Base-by-base conservation (phyloP, 1,140 invertebrate species). In the Radopholus similis region DNA sequence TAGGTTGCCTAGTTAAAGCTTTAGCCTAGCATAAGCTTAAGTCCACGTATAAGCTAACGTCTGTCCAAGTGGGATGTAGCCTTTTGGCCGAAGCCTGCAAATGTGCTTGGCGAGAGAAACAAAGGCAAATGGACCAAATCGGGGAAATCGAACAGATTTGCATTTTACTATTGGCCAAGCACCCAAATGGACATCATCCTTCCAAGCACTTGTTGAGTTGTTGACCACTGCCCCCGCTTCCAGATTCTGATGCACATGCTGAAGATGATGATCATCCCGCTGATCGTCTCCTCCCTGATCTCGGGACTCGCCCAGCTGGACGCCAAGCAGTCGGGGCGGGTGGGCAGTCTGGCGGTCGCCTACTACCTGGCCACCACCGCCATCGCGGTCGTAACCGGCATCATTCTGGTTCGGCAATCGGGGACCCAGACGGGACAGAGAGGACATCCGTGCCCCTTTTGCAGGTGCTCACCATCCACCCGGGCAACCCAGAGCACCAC, bases 181-280 rank as follows among this genome's bases (percentile, higher is more conserved):
- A n/a, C n/a, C n/a, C n/a, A n/a, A n/a, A n/a, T n/a, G n/a, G n/a
- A n/a, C n/a, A n/a, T n/a, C n/a, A n/a, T n/a, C n/a, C n/a, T n/a
- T n/a, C n/a, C n/a, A n/a, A n/a, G n/a, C n/a, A n/a, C n/a, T n/a
- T n/a, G n/a, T n/a, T n/a, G n/a, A n/a, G n/a, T n/a, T n/a, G n/a
- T n/a, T n/a, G n/a, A n/a, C n/a, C n/a, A n/a, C n/a, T n/a, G n/a
- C n/a, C n/a, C n/a, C n/a, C n/a, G n/a, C n/a, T n/a, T 47, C 26
- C 47, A 51, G 47, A 67, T 80, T 21, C 71, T 80, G n/a, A 80
- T 80, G 78, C 77, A 82, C 40, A 83, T 80, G 74, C 60, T 80
- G 23, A 80, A 80, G 58, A 81, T 80, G 76, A 80, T 80, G 78
- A 82, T 80, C 40, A 51, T 75, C 28, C 73, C 73, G 23, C 64